A percentile compares a stretch with the other conserved stretches of the same genome.
These are phyloP conservation scores for Rhimphoctona megacephalus DNA, from an alignment of 2,888 invertebrate species.

Conservation along the genomic window DNA sequence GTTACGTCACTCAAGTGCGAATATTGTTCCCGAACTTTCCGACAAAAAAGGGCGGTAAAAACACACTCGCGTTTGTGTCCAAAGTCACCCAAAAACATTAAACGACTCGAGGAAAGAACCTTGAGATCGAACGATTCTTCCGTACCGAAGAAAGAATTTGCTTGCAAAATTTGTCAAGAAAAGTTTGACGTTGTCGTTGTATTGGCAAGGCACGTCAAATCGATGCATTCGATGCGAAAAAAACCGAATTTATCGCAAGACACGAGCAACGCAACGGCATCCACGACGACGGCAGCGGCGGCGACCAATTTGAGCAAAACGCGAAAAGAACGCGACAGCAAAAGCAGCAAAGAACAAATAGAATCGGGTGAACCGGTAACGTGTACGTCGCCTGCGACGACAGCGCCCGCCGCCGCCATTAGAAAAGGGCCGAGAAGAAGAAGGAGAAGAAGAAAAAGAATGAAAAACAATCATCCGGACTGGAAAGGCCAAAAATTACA, in stretches of 20 bases:
- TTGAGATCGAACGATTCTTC: constrained; percentile 27
- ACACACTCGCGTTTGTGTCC: constrained; percentile 79
- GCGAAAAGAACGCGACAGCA: constrained; percentile 8
- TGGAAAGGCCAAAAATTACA: constrained; percentile 78
- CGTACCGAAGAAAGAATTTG: constrained; percentile 74
- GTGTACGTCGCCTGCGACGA: constrained; percentile 41
- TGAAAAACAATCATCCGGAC: constrained; percentile 62
- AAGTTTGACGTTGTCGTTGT: constrained; percentile 82
- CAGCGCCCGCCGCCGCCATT: constrained; percentile 33
- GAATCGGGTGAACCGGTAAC: constrained; percentile 32
- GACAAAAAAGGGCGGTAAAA: constrained; percentile 78
- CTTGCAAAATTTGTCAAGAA: constrained; percentile 81
- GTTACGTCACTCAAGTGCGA: constrained; percentile 75
- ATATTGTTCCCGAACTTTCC: constrained; percentile 79
- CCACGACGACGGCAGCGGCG: constrained; percentile 4
- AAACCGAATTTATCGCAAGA: constrained; percentile 14
- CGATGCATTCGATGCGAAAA: constrained; percentile 75
- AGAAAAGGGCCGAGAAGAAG: constrained; percentile 13
- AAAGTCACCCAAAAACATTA: constrained; percentile 72
- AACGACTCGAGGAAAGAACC: constrained; percentile 64
- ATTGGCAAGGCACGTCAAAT: constrained; percentile 81
- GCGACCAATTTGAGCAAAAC: neutral
- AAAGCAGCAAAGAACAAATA: constrained; percentile 9
- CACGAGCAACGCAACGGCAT: neutral
- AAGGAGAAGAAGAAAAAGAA: constrained; percentile 34